phyloP scores from a whole-genome alignment of 2,113 vertebrate genomes.

The Microtus oregoni region DNA sequence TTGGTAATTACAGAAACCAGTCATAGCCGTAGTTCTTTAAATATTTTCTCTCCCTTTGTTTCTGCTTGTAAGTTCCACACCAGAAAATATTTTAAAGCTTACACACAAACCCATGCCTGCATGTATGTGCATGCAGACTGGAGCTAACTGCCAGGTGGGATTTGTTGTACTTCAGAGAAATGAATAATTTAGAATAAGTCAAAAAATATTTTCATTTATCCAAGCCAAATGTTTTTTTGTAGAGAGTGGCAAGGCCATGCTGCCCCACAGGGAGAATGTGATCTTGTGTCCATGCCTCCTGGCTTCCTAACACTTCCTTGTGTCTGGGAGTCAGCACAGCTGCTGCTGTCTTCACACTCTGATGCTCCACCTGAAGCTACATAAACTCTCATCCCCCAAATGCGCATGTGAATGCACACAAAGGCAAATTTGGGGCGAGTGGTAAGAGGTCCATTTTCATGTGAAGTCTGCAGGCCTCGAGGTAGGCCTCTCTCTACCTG shows the following conservation, averaged over 20 bases:
- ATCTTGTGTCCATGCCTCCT: not conserved
- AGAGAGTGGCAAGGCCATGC: not conserved
- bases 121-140: too few relatives aligned
- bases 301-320: not conserved
- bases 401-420: not conserved
- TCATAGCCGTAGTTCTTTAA: not conserved
- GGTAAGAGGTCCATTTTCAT: not conserved
- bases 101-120: not conserved
- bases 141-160: not conserved
- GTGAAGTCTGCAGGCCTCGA: not conserved
- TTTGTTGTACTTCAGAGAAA: not conserved
- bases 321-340: not conserved
- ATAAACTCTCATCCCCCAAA: not conserved
- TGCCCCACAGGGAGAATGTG: not conserved
- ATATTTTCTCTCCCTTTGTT: not conserved
- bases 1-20: not conserved
- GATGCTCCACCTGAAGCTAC: not conserved
- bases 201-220: constrained; percentile 4
- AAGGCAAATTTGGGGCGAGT: not conserved
- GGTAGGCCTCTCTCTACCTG: not conserved
- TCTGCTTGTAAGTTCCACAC: not conserved
- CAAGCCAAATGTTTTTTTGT: not conserved
- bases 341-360: not conserved
- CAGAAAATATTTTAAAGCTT: not conserved
- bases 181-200: constrained; percentile 2